Conservation (phyloP, 2,888 invertebrate species). For the Sminthurinus aureus region DNA sequence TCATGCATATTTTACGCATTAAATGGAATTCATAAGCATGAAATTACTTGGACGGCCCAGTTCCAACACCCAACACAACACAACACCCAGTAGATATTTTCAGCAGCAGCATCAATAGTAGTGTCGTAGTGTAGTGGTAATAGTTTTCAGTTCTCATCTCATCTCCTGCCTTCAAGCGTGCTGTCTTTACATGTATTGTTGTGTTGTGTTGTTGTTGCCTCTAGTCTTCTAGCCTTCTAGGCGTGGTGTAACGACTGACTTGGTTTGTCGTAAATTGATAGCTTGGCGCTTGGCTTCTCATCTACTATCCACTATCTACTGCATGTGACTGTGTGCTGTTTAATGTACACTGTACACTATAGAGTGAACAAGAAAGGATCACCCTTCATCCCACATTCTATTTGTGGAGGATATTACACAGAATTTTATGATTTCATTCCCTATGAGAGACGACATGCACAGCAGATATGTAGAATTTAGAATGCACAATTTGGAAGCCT, state of each 20-base stretch:
- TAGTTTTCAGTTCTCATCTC: not conserved
- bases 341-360: not conserved
- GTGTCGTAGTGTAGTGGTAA: not conserved
- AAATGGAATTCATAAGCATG: not conserved
- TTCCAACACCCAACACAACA: not conserved
- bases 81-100: too few relatives aligned
- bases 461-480: not conserved
- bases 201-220: too few relatives aligned
- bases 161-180: not conserved
- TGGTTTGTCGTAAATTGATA: not conserved
- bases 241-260: not conserved
- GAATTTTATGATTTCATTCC: too few relatives aligned
- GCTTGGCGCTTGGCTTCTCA: not conserved
- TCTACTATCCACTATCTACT: not conserved
- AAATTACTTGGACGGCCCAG: not conserved
- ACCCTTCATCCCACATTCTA: not conserved
- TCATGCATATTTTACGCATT: slow-evolving; percentile 26
- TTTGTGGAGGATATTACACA: not conserved
- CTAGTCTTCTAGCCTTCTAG: too few relatives aligned
- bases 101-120: not conserved
- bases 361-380: not conserved
- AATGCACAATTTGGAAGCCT: too few relatives aligned
- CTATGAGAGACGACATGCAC: not conserved
- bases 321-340: not conserved
- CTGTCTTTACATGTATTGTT: not conserved